Base-by-base conservation (phyloP, 2,113 vertebrate species). In the Crotalus viridis region DNA sequence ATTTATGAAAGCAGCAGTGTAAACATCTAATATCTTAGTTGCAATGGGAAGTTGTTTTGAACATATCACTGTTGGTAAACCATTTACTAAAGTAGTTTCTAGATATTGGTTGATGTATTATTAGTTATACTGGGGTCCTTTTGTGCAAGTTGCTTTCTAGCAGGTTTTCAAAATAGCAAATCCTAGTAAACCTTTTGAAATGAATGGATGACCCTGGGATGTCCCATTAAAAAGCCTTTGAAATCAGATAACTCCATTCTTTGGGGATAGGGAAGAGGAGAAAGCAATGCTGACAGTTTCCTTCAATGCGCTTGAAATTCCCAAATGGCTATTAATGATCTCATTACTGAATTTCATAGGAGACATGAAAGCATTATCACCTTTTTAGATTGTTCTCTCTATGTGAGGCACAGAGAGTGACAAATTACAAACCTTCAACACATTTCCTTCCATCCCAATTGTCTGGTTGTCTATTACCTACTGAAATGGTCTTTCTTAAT, bases 341-440 rank as follows among this genome's bases (percentile, higher is more conserved):
- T 57, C 61, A 57, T 91, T 91, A 39, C 8, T 33, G 51, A 91
- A 91, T 93, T 93, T 93, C 85, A 91, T 57, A 48, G 52, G 52
- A 57, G 43, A 88, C 52, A 51, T 81, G 88, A 59, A 93, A 93
- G 85, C 86, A 85, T 88, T 51, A 57, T 59, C 81, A 43, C 12
- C 28, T 24, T 85, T 90, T 90, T 64, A 93, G 39, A 43, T 90
- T 55, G 56, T 64, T 87, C 74, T 87, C 12, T 93, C n/a, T 89
- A 26, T n/a, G 64, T n/a, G 64, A 89, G 64, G 28, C 6, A n/a
- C 39, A 85, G 39, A 85, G n/a, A 10, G 33, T 48, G 51, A 93
- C 52, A 88, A 51, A 81, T 81, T 64, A 55, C 19, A 81, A 74
- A 28, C 12, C 51, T 56, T 91, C 85, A 74, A 57, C 39, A 39